Base-by-base conservation (phyloP, 2,888 invertebrate genomes). In the Eupeodes luniger region DNA sequence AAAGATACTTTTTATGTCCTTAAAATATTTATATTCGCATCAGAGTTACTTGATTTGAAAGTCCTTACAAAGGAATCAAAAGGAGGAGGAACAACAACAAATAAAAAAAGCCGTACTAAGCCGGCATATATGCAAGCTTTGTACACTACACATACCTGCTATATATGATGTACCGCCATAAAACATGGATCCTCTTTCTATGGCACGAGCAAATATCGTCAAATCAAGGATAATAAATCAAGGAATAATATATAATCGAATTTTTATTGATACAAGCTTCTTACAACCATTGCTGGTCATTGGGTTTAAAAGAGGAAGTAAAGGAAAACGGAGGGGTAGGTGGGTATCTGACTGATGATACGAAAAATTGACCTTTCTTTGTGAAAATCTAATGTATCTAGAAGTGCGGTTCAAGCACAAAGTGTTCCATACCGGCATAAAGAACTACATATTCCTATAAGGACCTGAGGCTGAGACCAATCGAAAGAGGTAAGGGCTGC, bases 191-290 rank as follows among this genome's bases (percentile, higher is more conserved):
- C 14, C 34, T 57, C 72, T 34, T 81, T 36, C 16, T 70, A 14
- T 9, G 51, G 16, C 67, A 55, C 53, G 72, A 81, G 61, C 64
- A 40, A 59, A 66, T 64, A 74, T 67, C 79, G 80, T 77, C 76
- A 53, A 70, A 70, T 70, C 53, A 70, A 72, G 85, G 83, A 80
- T 83, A 70, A 89, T 89, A 89, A 89, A 89, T 89, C 86, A 89
- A 81, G 81, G 89, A 89, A 87, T 83, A 86, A 89, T 89, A 90
- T 91, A 93, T 93, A 93, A 93, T 93, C 93, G 93, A 93, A 93
- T 93, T 93, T 93, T 93, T 93, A 93, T 93, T 93, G 93, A 92
- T 93, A 92, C 93, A 93, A 93, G 93, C 93, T 91, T 93, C 93
- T 93, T 93, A 93, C 87, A 89, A 87, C 89, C 83, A 87, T 87